These are phyloP conservation scores for Muscidifurax raptorellus DNA, from an alignment of 1,140 invertebrate genomes.

Conservation along the genomic window DNA sequence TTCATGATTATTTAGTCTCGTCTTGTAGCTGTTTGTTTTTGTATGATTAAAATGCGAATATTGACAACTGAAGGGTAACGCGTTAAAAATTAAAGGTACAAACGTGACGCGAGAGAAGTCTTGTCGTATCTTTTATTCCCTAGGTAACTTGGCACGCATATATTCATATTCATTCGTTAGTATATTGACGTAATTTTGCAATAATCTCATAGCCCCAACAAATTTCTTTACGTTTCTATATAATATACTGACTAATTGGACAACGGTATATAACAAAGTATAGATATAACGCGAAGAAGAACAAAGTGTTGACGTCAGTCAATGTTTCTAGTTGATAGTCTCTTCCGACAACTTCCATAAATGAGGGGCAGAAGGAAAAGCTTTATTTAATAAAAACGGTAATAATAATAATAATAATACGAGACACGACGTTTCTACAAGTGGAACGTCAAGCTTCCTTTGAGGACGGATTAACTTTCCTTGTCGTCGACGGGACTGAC, in stretches of 20 bases:
- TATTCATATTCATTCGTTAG: neutral
- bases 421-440: neutral
- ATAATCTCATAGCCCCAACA: neutral
- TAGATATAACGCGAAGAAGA: neutral
- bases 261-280: too few relatives aligned
- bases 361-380: neutral
- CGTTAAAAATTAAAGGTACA: neutral
- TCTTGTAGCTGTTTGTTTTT: neutral
- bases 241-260: too few relatives aligned
- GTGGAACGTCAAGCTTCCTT: constrained; percentile 13
- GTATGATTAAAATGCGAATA: neutral
- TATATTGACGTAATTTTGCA: neutral
- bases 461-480: constrained; percentile 71
- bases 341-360: neutral
- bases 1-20: neutral
- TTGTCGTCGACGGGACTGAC: constrained; percentile 74
- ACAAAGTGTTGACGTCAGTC: neutral
- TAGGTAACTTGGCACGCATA: neutral
- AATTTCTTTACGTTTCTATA: too few relatives aligned
- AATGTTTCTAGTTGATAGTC: neutral
- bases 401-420: neutral
- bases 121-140: too few relatives aligned
- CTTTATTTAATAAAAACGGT: neutral
- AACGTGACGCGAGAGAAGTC: too few relatives aligned
- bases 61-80: neutral